phyloP scores from a whole-genome alignment of 2,888 invertebrate genomes.

The Aromia moschata region DNA sequence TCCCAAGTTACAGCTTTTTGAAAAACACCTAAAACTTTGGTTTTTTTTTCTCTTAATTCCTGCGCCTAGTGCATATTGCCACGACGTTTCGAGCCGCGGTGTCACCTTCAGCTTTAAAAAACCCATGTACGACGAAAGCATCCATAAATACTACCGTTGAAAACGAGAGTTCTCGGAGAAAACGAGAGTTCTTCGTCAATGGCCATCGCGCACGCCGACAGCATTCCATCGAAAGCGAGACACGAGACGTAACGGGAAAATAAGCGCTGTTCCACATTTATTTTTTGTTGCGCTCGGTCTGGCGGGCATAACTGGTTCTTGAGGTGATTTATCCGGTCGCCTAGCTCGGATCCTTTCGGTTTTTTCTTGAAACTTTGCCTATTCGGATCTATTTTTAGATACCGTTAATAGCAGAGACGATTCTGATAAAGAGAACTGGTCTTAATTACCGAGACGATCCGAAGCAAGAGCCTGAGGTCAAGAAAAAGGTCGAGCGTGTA shows the following conservation, averaged over 20 bases:
- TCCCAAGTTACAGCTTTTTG: no score
- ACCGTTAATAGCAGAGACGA: neutral
- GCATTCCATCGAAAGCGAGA: constrained; percentile 55
- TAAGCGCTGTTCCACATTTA: constrained; percentile 11
- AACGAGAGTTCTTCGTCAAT: constrained; percentile 38
- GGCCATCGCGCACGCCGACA: constrained; percentile 36
- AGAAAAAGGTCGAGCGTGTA: neutral
- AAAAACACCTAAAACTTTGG: no score
- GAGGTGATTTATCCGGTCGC: constrained; percentile 3
- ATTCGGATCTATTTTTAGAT: neutral
- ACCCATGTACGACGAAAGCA: no score
- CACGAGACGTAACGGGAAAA: constrained; percentile 37
- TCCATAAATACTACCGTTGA: constrained; percentile 22
- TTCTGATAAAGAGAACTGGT: neutral
- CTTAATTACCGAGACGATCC: neutral
- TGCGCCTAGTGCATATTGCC: no score
- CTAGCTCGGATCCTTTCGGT: no score
- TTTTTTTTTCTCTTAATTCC: no score
- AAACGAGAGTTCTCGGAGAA: constrained; percentile 30
- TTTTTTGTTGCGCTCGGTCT: constrained; percentile 4
- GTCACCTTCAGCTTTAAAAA: no score
- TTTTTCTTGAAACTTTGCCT: neutral
- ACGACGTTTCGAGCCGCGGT: no score
- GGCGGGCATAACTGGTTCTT: constrained; percentile 6
- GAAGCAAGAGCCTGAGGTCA: neutral